Percentiles rank a stretch among this genome's conserved stretches.
Evolutionary conservation across 2,113 vertebrate species (phyloP).

Genomic region (Vulpes ferrilata): DNA sequence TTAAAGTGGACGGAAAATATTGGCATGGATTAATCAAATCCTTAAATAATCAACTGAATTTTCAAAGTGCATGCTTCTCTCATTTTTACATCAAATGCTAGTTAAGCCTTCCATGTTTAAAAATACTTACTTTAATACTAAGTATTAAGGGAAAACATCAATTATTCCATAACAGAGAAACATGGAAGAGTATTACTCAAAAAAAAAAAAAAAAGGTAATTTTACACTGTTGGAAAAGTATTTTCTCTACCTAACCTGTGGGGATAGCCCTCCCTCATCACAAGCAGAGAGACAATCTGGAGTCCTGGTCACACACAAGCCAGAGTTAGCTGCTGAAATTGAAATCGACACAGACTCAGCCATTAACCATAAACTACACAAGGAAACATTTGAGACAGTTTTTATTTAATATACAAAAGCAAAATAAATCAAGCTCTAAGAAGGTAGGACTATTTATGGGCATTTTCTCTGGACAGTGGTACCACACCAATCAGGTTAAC

Average conservation of each 20-base stretch:
- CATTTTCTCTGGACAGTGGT: conserved; percentile 66
- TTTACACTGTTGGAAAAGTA: not conserved
- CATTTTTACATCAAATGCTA: conserved; percentile 40
- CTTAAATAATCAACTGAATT: conserved; percentile 46
- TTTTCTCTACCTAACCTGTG: conserved; percentile 26
- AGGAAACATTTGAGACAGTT: conserved; percentile 44
- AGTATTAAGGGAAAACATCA: conserved; percentile 7
- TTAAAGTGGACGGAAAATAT: conserved; percentile 14
- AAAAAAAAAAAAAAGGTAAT: not conserved
- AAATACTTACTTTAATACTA: conserved; percentile 54
- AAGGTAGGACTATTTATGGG: not conserved
- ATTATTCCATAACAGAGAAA: conserved; percentile 22
- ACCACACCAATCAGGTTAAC: conserved; percentile 58
- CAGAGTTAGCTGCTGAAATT: not conserved
- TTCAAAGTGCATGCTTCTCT: conserved; percentile 30
- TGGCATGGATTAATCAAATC: conserved; percentile 54
- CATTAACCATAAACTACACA: conserved; percentile 68
- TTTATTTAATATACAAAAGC: conserved; percentile 78
- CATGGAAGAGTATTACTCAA: not conserved
- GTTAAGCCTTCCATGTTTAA: conserved; percentile 37
- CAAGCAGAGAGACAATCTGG: not conserved
- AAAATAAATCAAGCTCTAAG: conserved; percentile 58
- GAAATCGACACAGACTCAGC: not conserved
- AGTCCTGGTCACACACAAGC: not conserved
- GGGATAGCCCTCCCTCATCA: not conserved